Evolutionary conservation across 2,797 vertebrate genomes (phyloP).

Genomic region (Thunnus albacares): DNA sequence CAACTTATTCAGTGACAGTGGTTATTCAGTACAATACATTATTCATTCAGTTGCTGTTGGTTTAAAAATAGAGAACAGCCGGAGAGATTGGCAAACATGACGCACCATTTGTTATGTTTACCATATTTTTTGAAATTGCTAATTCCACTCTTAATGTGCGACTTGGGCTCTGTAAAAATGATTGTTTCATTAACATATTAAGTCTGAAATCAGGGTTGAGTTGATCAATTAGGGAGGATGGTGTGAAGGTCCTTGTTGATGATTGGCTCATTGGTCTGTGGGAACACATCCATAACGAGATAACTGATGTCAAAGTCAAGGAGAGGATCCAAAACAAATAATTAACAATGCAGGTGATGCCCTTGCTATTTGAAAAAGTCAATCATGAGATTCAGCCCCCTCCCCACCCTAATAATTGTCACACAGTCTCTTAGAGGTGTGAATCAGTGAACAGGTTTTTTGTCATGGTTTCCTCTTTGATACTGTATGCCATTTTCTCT

Average conservation of each 20-base stretch:
- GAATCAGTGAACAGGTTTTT: not conserved
- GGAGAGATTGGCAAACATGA: not conserved
- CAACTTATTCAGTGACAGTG: not conserved
- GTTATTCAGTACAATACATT: not conserved
- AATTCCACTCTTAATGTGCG: not conserved
- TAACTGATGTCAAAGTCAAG: not conserved
- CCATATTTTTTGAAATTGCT: not conserved
- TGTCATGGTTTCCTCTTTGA: constrained; percentile 36
- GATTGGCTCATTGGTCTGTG: not conserved
- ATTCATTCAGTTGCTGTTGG: not conserved
- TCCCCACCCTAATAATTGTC: not conserved
- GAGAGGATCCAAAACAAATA: not conserved
- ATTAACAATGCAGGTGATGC: not conserved
- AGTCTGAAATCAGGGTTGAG: not conserved
- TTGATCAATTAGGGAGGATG: not conserved
- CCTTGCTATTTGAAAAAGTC: not conserved
- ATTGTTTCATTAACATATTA: not conserved
- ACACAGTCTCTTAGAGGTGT: constrained; percentile 4
- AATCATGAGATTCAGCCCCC: not conserved
- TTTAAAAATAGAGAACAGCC: not conserved
- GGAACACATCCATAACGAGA: not conserved
- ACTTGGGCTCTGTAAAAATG: not conserved
- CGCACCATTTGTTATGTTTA: not conserved
- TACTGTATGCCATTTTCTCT: constrained; percentile 26
- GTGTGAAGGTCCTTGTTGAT: not conserved